Conservation (phyloP, 2,113 vertebrate genomes). For the Gymnorhina tibicen region DNA sequence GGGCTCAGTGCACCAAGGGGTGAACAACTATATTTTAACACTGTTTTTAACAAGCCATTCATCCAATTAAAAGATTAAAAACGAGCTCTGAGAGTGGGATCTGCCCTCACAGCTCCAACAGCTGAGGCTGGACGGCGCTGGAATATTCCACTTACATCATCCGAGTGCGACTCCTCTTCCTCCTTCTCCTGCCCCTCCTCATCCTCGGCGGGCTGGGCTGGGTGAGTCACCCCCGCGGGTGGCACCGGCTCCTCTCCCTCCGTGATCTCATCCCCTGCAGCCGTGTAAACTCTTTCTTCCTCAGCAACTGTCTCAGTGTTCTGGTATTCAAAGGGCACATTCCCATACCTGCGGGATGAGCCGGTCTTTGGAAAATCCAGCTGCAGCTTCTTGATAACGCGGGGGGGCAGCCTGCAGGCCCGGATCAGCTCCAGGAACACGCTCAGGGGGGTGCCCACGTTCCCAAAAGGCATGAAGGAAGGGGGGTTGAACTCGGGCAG, state of each 20-base stretch:
- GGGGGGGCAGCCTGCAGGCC: slow-evolving; percentile 87
- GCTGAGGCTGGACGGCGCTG: fast-evolving
- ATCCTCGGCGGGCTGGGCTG: background rate
- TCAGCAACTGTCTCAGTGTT: slow-evolving; percentile 60
- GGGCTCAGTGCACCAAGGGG: fast-evolving
- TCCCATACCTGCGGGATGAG: slow-evolving; percentile 87
- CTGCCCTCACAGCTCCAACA: fast-evolving
- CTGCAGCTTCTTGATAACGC: slow-evolving; percentile 85
- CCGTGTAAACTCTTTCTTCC: slow-evolving; percentile 85
- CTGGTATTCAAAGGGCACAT: slow-evolving; percentile 86
- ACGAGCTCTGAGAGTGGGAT: fast-evolving
- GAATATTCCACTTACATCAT: slow-evolving; percentile 80
- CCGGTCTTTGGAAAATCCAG: slow-evolving; percentile 86
- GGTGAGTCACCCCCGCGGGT: background rate
- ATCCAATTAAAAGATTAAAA: background rate
- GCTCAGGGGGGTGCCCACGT: slow-evolving; percentile 87
- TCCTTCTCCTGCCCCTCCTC: slow-evolving; percentile 2
- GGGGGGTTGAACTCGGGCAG: slow-evolving; percentile 91
- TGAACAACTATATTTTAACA: fast-evolving
- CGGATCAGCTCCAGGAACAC: slow-evolving; percentile 92
- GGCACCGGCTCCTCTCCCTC: slow-evolving; percentile 36
- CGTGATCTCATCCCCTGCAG: slow-evolving; percentile 82
- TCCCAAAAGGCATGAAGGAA: slow-evolving; percentile 86
- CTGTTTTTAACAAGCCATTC: fast-evolving
- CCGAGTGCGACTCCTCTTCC: slow-evolving; percentile 72